phyloP scores from a whole-genome alignment of 2,797 vertebrate species.

The Pterois miles region DNA sequence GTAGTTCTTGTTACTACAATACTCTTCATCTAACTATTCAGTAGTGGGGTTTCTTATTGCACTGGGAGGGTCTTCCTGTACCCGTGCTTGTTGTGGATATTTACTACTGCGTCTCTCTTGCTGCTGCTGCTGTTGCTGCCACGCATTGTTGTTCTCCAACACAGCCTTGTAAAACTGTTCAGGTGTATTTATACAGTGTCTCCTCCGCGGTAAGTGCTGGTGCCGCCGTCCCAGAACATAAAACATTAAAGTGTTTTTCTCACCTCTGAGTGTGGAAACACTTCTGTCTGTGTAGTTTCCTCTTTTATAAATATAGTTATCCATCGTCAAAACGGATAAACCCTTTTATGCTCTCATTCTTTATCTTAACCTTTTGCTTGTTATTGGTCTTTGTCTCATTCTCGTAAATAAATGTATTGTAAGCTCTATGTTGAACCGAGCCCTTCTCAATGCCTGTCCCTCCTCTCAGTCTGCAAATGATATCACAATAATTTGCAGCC shows the following conservation, averaged over 20 bases:
- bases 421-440: not conserved
- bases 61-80: conserved; percentile 50
- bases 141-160: conserved; percentile 50
- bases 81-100: conserved; percentile 61
- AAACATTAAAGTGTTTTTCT: conserved; percentile 72
- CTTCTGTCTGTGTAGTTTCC: conserved; percentile 19
- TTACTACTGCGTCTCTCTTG: conserved; percentile 39
- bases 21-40: conserved; percentile 65
- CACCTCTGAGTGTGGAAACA: conserved; percentile 47
- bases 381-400: conserved; percentile 19
- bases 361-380: conserved; percentile 39
- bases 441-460: conserved; percentile 1
- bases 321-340: conserved; percentile 30
- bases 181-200: conserved; percentile 65
- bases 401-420: conserved; percentile 35
- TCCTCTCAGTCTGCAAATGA: conserved; percentile 34
- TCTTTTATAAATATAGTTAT: conserved; percentile 52
- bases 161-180: conserved; percentile 69
- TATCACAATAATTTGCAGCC: conserved; percentile 44
- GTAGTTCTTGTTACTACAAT: conserved; percentile 62
- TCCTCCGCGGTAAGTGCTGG: conserved; percentile 38
- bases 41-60: conserved; percentile 52
- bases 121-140: conserved; percentile 2
- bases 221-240: conserved; percentile 56
- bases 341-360: conserved; percentile 26